Base-by-base conservation (phyloP, 2,888 invertebrate species). In the Elegia similella region DNA sequence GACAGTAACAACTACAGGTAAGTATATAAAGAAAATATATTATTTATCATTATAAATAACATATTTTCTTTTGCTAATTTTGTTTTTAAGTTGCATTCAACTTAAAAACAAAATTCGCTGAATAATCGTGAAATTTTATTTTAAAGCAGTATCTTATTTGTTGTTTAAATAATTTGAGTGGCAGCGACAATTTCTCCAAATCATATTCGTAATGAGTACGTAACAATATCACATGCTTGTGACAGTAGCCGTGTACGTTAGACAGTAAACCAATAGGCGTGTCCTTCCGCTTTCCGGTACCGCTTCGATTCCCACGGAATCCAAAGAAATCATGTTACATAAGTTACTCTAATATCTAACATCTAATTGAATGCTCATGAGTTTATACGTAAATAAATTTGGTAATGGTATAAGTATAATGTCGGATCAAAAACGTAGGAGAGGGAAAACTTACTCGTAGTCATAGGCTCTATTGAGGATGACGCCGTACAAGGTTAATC, bases 241-340 rank as follows among this genome's bases (percentile, higher is more conserved):
- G 5, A 34, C 42, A 52, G 17, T 46, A 46, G 44, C 23, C 17
- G 12, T 7, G 44, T 46, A 8, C 12, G 23, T 10, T 17, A 8
- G 16, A 46, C 44, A 17, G 44, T 23, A 17, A 12, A 46, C 46
- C 17, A 46, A 17, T 46, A 17, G 17, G n/a, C 23, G 12, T 17
- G 52, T 23, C 52, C 38, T 52, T 52, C 52, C 52, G 42, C 23
- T 52, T 42, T 52, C 42, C 52, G 52, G 42, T 42, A 38, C 6
- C 10, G 17, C 10, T 42, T 52, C 17, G 42, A 52, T 52, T 52
- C 52, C 52, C 52, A 52, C 52, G 52, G 12, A 52, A 42, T n/a
- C 47, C 47, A 47, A 23, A 29, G 13, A 47, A 29, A 6, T 47
- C 23, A 29, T 47, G 3, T 10, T 12, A 12, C 34, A 34, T 10